Evolutionary conservation across 2,797 vertebrate species (phyloP).

Genomic region (Echeneis naucrates): DNA sequence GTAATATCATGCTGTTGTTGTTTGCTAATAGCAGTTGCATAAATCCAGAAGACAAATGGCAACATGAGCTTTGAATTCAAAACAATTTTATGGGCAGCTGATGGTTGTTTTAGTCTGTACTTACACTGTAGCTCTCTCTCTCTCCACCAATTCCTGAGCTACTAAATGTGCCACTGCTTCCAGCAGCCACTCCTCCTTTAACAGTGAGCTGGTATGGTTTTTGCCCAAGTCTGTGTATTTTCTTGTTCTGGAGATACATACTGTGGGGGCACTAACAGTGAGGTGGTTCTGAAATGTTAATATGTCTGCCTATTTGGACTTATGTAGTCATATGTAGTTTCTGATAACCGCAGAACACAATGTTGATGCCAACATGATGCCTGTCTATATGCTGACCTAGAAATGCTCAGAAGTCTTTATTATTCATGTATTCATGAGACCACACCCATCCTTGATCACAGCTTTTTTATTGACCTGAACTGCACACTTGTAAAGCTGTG

Average conservation of each 20-base stretch:
- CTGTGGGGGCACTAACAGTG: no score
- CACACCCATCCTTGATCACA: no score
- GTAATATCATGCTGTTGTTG: background rate
- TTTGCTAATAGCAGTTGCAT: background rate
- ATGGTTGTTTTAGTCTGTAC: background rate
- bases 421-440: background rate
- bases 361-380: no score
- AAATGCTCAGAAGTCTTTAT: background rate
- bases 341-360: no score
- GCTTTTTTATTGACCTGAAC: no score
- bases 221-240: background rate
- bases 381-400: background rate
- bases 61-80: background rate
- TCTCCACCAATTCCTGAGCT: background rate
- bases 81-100: background rate
- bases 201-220: background rate
- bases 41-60: background rate
- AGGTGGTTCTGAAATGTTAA: no score
- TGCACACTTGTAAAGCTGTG: no score
- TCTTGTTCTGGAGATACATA: background rate
- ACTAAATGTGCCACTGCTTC: background rate
- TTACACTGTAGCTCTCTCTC: background rate
- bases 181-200: background rate
- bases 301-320: no score
- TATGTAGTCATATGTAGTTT: no score